Evolutionary conservation across 2,797 vertebrate genomes (phyloP).

Genomic region (Centroberyx gerrardi): DNA sequence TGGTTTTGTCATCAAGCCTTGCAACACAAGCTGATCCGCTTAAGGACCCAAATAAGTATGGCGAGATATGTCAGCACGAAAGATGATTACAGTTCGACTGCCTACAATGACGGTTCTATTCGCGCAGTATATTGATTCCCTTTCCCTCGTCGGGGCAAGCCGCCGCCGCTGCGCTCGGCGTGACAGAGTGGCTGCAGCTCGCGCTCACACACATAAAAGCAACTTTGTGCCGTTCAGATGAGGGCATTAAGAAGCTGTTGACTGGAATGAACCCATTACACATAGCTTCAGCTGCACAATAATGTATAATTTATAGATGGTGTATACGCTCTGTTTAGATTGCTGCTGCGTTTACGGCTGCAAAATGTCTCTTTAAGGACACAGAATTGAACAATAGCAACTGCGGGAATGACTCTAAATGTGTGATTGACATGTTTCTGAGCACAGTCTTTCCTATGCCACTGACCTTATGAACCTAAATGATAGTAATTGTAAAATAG

Average conservation of each 20-base stretch:
- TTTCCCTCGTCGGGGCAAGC: constrained; percentile 18
- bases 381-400: background rate
- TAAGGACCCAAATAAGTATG: constrained; percentile 53
- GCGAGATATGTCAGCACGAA: constrained; percentile 41
- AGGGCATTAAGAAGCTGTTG: constrained; percentile 12
- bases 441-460: background rate
- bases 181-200: constrained; percentile 25
- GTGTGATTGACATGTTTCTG: background rate
- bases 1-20: constrained; percentile 42
- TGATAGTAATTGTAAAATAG: background rate
- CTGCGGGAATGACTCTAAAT: background rate
- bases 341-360: background rate
- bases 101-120: constrained; percentile 30
- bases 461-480: background rate
- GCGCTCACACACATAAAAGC: background rate
- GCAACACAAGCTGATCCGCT: constrained; percentile 40
- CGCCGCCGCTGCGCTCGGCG: constrained; percentile 33
- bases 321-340: background rate
- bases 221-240: constrained; percentile 14
- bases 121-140: constrained; percentile 55
- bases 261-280: constrained; percentile 17
- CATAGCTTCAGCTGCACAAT: background rate
- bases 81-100: constrained; percentile 63
- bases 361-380: background rate
- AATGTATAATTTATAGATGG: constrained; percentile 17